Conservation (phyloP, 1,140 invertebrate species). For the Neomicropteryx cornuta region DNA sequence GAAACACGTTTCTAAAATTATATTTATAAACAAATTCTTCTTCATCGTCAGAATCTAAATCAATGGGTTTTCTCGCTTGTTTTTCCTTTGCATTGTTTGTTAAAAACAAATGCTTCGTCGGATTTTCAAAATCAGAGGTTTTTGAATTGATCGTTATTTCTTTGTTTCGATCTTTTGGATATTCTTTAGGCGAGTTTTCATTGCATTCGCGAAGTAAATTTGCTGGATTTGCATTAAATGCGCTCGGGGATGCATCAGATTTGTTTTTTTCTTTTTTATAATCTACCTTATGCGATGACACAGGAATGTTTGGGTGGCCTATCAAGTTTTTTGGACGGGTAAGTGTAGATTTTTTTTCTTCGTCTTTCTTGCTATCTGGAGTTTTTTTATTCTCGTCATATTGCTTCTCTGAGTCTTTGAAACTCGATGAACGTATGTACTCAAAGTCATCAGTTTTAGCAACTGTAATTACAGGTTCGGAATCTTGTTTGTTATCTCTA, state of each 20-base stretch:
- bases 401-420: slow-evolving; percentile 17
- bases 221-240: too few species aligned
- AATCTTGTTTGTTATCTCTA: background rate
- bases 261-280: slow-evolving; percentile 41
- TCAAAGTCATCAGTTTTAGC: too few species aligned
- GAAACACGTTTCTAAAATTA: slow-evolving; percentile 36
- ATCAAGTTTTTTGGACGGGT: slow-evolving; percentile 41
- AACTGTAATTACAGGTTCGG: slow-evolving; percentile 23
- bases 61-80: slow-evolving; percentile 17
- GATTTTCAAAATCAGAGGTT: slow-evolving; percentile 23
- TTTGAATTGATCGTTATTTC: slow-evolving; percentile 34
- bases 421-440: too few species aligned
- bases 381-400: background rate
- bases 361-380: slow-evolving; percentile 9
- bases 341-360: slow-evolving; percentile 20
- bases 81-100: slow-evolving; percentile 21
- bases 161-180: too few species aligned
- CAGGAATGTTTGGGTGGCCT: slow-evolving; percentile 39
- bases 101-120: slow-evolving; percentile 7
- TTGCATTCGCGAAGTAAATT: too few species aligned
- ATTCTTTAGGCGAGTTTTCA: too few species aligned
- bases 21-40: slow-evolving; percentile 38
- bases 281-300: slow-evolving; percentile 38
- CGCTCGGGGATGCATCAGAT: slow-evolving; percentile 19
- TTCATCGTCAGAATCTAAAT: slow-evolving; percentile 22